These are phyloP conservation scores for Teleogryllus oceanicus DNA, from an alignment of 2,888 invertebrate species.

Conservation along the genomic window DNA sequence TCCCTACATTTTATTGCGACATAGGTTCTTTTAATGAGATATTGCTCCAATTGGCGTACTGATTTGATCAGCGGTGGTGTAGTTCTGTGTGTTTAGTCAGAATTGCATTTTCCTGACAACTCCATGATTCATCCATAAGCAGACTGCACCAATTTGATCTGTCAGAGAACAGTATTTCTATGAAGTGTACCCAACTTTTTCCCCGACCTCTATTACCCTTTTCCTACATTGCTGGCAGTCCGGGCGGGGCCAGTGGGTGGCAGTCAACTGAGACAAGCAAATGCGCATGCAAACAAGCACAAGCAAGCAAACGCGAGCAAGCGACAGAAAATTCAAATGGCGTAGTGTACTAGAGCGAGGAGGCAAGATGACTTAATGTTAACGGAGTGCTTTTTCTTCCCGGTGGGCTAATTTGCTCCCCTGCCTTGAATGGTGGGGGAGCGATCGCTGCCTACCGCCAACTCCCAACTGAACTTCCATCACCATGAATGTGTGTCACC, in stretches of 20 bases:
- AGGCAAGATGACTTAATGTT: slow-evolving; percentile 24
- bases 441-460: slow-evolving; percentile 20
- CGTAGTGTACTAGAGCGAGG: slow-evolving; percentile 12
- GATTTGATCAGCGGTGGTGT: too few species aligned
- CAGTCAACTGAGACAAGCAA: neutral
- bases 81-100: too few species aligned
- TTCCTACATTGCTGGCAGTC: slow-evolving; percentile 5
- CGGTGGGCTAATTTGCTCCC: slow-evolving; percentile 30
- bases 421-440: slow-evolving; percentile 25
- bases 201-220: neutral
- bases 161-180: too few species aligned
- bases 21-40: too few species aligned
- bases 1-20: too few species aligned
- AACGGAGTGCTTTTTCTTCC: slow-evolving; percentile 37
- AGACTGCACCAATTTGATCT: too few species aligned
- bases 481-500: neutral
- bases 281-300: slow-evolving; percentile 18
- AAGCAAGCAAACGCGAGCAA: neutral
- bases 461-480: slow-evolving; percentile 20
- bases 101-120: too few species aligned
- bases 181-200: too few species aligned
- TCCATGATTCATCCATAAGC: too few species aligned
- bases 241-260: slow-evolving; percentile 18
- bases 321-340: too few species aligned
- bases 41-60: too few species aligned